Conservation (phyloP, 2,113 vertebrate species). For the Bubalus kerabau region DNA sequence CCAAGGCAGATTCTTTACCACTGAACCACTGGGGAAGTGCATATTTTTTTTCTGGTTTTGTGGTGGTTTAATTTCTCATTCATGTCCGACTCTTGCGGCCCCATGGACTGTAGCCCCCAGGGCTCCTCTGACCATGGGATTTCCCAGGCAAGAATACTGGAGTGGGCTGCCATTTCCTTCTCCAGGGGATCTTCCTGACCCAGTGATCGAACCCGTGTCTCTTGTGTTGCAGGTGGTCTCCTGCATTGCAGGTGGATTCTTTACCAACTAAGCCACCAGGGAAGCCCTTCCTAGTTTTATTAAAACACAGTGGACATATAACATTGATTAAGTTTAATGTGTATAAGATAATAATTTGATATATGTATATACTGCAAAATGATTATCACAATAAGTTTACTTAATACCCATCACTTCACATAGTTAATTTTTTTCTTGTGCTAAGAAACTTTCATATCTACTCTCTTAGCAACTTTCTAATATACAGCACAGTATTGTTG, state of each 20-base stretch:
- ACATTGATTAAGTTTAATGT: background rate
- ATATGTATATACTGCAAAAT: background rate
- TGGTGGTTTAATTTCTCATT: background rate
- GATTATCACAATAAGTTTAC: background rate
- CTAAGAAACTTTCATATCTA: background rate
- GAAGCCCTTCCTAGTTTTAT: background rate
- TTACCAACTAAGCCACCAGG: background rate
- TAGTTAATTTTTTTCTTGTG: background rate
- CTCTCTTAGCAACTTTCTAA: background rate
- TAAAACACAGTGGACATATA: background rate
- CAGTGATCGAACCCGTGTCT: fast-evolving
- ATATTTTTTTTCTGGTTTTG: background rate
- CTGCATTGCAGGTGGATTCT: background rate
- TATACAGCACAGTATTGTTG: background rate
- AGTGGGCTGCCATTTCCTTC: background rate
- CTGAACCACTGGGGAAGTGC: background rate
- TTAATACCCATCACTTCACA: background rate
- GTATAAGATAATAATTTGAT: background rate
- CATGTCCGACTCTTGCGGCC: fast-evolving
- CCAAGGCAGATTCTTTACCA: background rate
- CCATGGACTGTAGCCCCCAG: background rate
- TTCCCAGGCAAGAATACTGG: background rate
- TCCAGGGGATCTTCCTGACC: background rate
- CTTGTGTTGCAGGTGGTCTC: background rate
- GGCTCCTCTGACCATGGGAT: background rate